Base-by-base conservation (phyloP, 2,113 vertebrate species). In the Esox niger region DNA sequence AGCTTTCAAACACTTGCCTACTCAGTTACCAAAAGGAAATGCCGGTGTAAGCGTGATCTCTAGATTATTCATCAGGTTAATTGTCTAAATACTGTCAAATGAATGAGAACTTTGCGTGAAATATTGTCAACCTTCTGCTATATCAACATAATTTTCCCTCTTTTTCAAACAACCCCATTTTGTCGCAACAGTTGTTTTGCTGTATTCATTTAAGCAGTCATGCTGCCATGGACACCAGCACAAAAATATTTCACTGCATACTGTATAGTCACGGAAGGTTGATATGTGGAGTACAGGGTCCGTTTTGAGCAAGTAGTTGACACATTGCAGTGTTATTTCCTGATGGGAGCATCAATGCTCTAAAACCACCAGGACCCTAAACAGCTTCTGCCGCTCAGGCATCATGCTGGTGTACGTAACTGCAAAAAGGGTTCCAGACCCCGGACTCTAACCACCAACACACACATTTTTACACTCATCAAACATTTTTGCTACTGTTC, bases 51-150 rank as follows among this genome's bases (percentile, higher is more conserved):
- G 7, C 6, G 6, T 52, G 13, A 26, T 56, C 29, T 68, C 9
- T 20, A 52, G 29, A 47, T 23, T n/a, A 35, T 75, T 66, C 66
- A 68, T 78, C 77, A 68, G 66, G 55, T 64, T 31, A 35, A 21
- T 47, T 3, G 31, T 29, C 46, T 75, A 73, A 81, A 85, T 78
- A 71, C 70, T 77, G 70, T 81, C 80, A 82, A 77, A 71, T 78
- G 78, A 11, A 9, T 61, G 7, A 20, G 15, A 20, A 61, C n/a
- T 17, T 31, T 32, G 59, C 9, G 30, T 21, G 0, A n/a, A 35
- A 35, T 33, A 30, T 33, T 31, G 6, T 61, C 11, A 8, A 8
- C 10, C 11, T 23, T 21, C n/a, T 33, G 29, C 17, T 61, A 21
- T 35, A 11, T 61, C 13, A 35, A 26, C 31, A 33, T 31, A 2